Evolutionary conservation across 1,140 invertebrate species (phyloP).

Genomic region (Holcopasites calliopsidis): DNA sequence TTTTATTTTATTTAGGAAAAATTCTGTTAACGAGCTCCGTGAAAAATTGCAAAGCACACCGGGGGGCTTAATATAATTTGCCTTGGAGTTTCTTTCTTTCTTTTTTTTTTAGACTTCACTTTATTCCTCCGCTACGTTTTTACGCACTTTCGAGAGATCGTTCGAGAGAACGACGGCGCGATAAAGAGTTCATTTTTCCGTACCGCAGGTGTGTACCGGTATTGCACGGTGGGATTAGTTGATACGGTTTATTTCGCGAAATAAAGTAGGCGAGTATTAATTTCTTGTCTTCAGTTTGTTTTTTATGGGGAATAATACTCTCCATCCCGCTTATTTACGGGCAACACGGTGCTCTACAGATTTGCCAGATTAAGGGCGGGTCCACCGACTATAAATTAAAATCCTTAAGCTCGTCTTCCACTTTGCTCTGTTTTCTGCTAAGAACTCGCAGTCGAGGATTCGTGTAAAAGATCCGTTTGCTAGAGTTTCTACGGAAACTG

Average conservation of each 20-base stretch:
- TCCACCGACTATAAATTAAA: constrained; percentile 60
- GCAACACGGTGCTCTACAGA: constrained; percentile 61
- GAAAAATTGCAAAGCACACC: neutral
- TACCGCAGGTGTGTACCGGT: neutral
- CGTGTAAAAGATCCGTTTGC: constrained; percentile 48
- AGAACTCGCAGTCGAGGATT: constrained; percentile 44
- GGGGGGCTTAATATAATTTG: no score
- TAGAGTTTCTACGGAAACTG: constrained; percentile 13
- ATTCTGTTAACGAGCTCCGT: neutral
- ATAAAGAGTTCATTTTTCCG: neutral
- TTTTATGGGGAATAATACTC: constrained; percentile 58
- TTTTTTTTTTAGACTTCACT: no score
- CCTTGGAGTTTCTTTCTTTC: no score
- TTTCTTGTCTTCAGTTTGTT: constrained; percentile 55
- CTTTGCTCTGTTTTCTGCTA: constrained; percentile 38
- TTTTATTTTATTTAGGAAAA: neutral
- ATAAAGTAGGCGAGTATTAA: constrained; percentile 50
- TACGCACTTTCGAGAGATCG: neutral
- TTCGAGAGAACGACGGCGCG: neutral
- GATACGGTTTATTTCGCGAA: constrained; percentile 35
- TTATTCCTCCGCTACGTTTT: no score
- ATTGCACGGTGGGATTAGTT: constrained; percentile 11
- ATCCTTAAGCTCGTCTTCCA: constrained; percentile 52
- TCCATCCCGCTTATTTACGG: constrained; percentile 57
- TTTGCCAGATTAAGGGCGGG: constrained; percentile 63